Base-by-base conservation (phyloP, 2,888 invertebrate genomes). In the Homarus gammarus region DNA sequence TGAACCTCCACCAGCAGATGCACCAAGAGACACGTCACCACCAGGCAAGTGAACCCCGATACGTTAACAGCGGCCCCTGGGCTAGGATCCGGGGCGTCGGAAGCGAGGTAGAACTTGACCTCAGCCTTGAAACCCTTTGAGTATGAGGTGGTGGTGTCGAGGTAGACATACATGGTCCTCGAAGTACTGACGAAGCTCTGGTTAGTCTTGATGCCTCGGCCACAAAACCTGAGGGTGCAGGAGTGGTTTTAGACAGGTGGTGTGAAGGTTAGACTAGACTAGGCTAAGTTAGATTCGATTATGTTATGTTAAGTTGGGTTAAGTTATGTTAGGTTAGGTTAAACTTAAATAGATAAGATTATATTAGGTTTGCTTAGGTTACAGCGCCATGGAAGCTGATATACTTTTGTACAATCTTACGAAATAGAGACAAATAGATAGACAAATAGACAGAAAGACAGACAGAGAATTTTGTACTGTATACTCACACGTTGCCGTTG, bases 161-260 rank as follows among this genome's bases (percentile, higher is more conserved):
- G 31, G 33, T 75, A 75, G 27, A 75, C 27, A 27, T 38, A 38
- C 44, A 75, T 15, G 8, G 27, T 2, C 22, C 40, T 40, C 2
- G n/a, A 38, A 27, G 31, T 40, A 44, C 75, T n/a, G 27, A 75
- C 44, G 44, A 75, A 75, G n/a, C 75, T 75, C 44, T 75, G 75
- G 38, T 44, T 44, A 27, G 38, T 40, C 40, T 75, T 75, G 1
- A 75, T 75, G 22, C 40, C 40, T 27, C 6, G 0, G 33, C 40
- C 40, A 40, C 75, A 75, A 40, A 33, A 75, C 44, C 75, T 75
- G 40, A 0, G 40, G 12, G 44, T 5, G 12, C 44, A 44, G 44
- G 5, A 12, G 5, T 44, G 44, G 44, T 44, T 8, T 44, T 5
- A 12, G 12, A 44, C 44, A 44, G 12, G 44, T 44, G 44, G 44